Evolutionary conservation across 2,888 invertebrate genomes (phyloP).

Genomic region (Hypomecis atomaria): DNA sequence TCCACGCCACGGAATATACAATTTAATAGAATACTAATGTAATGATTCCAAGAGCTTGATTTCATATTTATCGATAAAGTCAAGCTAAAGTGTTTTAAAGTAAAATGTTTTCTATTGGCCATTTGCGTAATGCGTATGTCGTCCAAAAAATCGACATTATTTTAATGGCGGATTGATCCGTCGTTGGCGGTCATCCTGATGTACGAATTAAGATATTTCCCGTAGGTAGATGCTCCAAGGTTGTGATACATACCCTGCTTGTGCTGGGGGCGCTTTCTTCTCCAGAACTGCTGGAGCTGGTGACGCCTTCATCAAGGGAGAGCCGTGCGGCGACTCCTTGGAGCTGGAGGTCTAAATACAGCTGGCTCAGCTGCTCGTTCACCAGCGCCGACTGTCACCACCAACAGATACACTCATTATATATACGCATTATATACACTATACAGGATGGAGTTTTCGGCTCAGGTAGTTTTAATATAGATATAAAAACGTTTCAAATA

Average conservation of each 20-base stretch:
- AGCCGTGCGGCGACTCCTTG: conserved; percentile 85
- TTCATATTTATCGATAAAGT: too few species aligned
- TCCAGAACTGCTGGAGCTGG: conserved; percentile 82
- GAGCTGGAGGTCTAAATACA: conserved; percentile 88
- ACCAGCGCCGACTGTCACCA: conserved; percentile 86
- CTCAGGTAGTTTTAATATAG: too few species aligned
- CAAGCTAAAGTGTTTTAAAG: too few species aligned
- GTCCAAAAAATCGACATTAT: neutral
- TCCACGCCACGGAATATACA: too few species aligned
- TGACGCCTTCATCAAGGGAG: conserved; percentile 86
- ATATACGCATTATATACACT: neutral
- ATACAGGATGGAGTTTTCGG: neutral
- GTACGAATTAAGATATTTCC: too few species aligned
- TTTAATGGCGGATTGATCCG: too few species aligned
- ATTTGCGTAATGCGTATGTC: neutral
- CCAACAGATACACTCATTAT: conserved; percentile 10
- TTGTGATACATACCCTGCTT: conserved; percentile 38
- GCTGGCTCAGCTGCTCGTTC: conserved; percentile 89
- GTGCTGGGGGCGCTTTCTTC: conserved; percentile 57
- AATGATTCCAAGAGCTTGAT: too few species aligned
- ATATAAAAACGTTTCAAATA: too few species aligned
- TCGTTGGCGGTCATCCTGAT: too few species aligned
- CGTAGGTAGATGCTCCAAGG: too few species aligned
- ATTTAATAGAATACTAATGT: too few species aligned
- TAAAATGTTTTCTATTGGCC: too few species aligned